Base-by-base conservation (phyloP, 2,797 vertebrate genomes). In the Phyllotis vaccarum region DNA sequence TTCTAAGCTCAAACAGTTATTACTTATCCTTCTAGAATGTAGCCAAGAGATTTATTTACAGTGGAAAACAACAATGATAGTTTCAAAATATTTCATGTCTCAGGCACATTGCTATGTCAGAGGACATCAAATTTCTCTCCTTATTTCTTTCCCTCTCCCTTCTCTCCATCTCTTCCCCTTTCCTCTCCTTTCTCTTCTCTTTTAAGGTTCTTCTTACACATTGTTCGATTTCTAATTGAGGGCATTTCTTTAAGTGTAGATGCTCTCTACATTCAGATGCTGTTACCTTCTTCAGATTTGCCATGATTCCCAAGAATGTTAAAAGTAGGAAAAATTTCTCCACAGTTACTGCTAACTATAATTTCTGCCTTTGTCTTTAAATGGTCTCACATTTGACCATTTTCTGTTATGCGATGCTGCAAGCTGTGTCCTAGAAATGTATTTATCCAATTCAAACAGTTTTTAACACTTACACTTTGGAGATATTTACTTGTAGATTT, bases 241-340 rank as follows among this genome's bases (percentile, higher is more conserved):
- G 27, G 79, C n/a, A 56, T 91, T 72, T 14, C 64, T 90, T 90
- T 90, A 86, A 52, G 0, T 68, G 3, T 29, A 46, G 10, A 66
- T 49, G 4, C 22, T 43, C 3, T 56, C 2, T 68, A 54, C 11
- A 2, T n/a, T 87, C 13, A 21, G 56, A 74, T 37, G 27, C 10
- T 31, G 64, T 88, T 66, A 79, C 5, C 2, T 29, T 13, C 54
- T 66, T 96, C 14, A 56, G 40, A 94, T 89, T 90, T 93, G 19
- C 16, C 82, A 76, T 31, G 34, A 49, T 66, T 46, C 27, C 49
- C 54, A 0, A 34, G 27, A 11, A 43, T 82, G 66, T 83, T 89
- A 52, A 66, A 85, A 89, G 46, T 13, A 85, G 54, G 90, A 91
- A 90, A 72, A 49, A 58, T 89, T 64, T 75, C 13, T 93, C 24